Conservation (phyloP, 37 sponge, comb jelly and placozoan species). For the Mnemiopsis leidyi region DNA sequence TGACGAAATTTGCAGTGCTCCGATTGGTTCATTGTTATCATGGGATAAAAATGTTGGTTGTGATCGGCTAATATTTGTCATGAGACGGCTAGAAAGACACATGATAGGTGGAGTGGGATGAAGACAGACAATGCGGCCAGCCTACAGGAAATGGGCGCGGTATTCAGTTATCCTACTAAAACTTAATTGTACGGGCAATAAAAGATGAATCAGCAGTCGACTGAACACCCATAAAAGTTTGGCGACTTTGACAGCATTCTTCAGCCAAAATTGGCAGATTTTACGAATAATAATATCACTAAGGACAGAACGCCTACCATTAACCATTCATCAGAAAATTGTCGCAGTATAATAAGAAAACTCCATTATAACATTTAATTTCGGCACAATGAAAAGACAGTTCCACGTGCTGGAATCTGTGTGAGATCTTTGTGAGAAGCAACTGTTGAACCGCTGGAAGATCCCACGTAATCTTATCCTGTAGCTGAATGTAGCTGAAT, state of each 20-base stretch:
- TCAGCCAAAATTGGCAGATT: neutral
- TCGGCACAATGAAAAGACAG: no score
- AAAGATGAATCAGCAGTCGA: neutral
- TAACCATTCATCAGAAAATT: no score
- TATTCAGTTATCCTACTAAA: neutral
- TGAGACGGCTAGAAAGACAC: neutral
- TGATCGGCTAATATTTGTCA: neutral
- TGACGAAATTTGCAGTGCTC: neutral
- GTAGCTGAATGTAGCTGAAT: no score
- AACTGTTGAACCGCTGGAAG: no score
- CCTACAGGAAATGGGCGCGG: neutral
- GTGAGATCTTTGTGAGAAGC: no score
- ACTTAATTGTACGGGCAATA: neutral
- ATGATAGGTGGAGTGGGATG: neutral
- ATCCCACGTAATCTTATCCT: no score
- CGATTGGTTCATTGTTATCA: neutral
- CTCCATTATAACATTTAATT: no score
- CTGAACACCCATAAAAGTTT: neutral
- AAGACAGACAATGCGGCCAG: neutral
- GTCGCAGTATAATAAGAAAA: no score
- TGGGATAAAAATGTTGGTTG: neutral
- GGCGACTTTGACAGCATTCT: neutral
- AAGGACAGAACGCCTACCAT: neutral
- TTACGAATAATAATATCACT: neutral
- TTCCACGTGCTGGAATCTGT: no score